These are phyloP conservation scores for Loriculus beryllinus DNA, from an alignment of 2,797 vertebrate species.

Conservation along the genomic window DNA sequence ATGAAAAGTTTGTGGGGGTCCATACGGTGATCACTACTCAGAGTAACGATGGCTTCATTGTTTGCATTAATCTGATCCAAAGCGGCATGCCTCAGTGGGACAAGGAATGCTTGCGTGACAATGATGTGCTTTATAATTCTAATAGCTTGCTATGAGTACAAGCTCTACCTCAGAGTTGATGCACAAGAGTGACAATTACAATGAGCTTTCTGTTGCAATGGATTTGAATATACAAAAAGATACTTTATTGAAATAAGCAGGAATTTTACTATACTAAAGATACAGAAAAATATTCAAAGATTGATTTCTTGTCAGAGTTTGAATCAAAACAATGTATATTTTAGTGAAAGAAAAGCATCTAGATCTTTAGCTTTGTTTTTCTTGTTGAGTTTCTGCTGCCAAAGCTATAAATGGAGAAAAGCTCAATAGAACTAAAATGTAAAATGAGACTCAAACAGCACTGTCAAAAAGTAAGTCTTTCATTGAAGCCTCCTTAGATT, in stretches of 20 bases:
- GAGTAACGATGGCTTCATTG: background rate
- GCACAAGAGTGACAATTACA: background rate
- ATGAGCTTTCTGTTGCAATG: background rate
- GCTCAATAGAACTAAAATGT: background rate
- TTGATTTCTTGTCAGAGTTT: background rate
- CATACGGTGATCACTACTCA: background rate
- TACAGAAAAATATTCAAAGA: background rate
- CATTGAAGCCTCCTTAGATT: background rate
- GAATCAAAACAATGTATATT: background rate
- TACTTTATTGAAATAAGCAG: background rate
- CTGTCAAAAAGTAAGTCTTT: background rate
- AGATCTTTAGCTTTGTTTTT: background rate
- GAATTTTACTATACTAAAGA: background rate
- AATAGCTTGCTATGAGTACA: background rate
- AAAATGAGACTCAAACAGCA: background rate
- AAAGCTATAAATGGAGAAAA: background rate
- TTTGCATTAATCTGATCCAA: background rate
- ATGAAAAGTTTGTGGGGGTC: background rate
- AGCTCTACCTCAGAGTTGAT: background rate
- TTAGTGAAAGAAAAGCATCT: background rate
- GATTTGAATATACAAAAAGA: background rate
- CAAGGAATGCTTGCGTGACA: background rate
- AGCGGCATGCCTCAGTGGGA: background rate
- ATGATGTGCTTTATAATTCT: background rate
- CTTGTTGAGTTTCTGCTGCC: background rate